Percentiles rank a stretch among this genome's conserved stretches.
Conservation (phyloP, 35 echinoderm and acorn worm genomes). For the Stichopus chloronotus region DNA sequence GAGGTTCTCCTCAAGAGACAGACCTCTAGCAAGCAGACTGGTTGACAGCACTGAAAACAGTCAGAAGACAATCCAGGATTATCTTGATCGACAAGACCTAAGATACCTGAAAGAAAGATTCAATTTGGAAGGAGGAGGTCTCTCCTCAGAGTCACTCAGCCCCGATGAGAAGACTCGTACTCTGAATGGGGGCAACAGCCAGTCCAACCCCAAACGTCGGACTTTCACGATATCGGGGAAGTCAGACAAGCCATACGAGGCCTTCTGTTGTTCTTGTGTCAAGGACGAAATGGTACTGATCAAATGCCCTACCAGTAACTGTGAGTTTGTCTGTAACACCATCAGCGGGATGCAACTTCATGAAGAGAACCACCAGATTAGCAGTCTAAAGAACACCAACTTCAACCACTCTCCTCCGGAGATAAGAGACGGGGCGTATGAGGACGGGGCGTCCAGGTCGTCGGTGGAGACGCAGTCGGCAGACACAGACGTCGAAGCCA, state of each 20-base stretch:
- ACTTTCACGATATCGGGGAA: slow-evolving; percentile 53
- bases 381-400: slow-evolving; percentile 1
- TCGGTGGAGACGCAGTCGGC: slow-evolving; percentile 91
- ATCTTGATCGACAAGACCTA: slow-evolving; percentile 33
- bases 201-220: not conserved
- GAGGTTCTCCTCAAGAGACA: slow-evolving; percentile 29
- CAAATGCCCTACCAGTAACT: slow-evolving; percentile 67
- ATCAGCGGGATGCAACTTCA: slow-evolving; percentile 79
- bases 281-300: slow-evolving; percentile 76
- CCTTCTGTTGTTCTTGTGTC: slow-evolving; percentile 79
- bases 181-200: not conserved
- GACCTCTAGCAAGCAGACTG: slow-evolving; percentile 17
- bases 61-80: slow-evolving; percentile 27
- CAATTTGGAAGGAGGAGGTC: slow-evolving; percentile 1
- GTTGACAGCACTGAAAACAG: slow-evolving; percentile 40
- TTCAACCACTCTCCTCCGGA: not conserved
- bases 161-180: not conserved
- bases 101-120: slow-evolving; percentile 34
- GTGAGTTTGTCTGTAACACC: slow-evolving; percentile 90
- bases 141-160: not conserved
- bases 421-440: slow-evolving; percentile 16
- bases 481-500: slow-evolving; percentile 76
- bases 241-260: slow-evolving; percentile 65
- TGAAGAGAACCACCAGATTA: slow-evolving; percentile 63
- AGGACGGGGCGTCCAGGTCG: slow-evolving; percentile 68